Conservation (phyloP, 1,140 invertebrate species). For the Drosophila rufa region DNA sequence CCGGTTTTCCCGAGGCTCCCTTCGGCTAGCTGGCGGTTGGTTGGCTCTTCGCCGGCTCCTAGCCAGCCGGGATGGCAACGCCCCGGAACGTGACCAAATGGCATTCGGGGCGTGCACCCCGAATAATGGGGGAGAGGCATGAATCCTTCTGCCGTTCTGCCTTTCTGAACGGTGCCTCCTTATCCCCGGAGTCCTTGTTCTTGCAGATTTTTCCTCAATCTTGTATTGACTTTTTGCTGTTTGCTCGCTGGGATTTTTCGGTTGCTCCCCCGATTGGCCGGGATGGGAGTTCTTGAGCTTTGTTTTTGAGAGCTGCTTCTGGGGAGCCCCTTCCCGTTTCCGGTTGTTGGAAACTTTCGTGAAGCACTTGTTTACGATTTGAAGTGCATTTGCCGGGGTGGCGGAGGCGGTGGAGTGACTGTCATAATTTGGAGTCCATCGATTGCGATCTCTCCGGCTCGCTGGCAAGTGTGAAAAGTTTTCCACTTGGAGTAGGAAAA, state of each 20-base stretch:
- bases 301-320: conserved; percentile 51
- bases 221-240: conserved; percentile 42
- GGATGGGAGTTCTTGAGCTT: conserved; percentile 30
- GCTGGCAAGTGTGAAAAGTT: conserved; percentile 55
- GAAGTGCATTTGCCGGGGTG: conserved; percentile 59
- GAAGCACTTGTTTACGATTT: conserved; percentile 81
- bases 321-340: conserved; percentile 30
- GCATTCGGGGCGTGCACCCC: conserved; percentile 69
- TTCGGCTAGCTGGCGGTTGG: conserved; percentile 60
- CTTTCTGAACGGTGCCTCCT: not conserved
- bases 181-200: conserved; percentile 8
- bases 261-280: conserved; percentile 1
- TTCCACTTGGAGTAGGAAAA: conserved; percentile 66
- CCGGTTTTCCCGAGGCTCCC: conserved; percentile 31
- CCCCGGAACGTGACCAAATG: conserved; percentile 73
- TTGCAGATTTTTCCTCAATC: conserved; percentile 49
- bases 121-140: conserved; percentile 10
- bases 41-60: conserved; percentile 57
- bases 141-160: conserved; percentile 11
- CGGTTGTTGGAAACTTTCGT: conserved; percentile 59
- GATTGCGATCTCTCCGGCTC: conserved; percentile 44
- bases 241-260: conserved; percentile 42
- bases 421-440: conserved; percentile 71
- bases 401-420: conserved; percentile 23
- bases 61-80: conserved; percentile 55